Evolutionary conservation across 2,113 vertebrate genomes (phyloP).

Genomic region (Eulacestoma nigropectus): DNA sequence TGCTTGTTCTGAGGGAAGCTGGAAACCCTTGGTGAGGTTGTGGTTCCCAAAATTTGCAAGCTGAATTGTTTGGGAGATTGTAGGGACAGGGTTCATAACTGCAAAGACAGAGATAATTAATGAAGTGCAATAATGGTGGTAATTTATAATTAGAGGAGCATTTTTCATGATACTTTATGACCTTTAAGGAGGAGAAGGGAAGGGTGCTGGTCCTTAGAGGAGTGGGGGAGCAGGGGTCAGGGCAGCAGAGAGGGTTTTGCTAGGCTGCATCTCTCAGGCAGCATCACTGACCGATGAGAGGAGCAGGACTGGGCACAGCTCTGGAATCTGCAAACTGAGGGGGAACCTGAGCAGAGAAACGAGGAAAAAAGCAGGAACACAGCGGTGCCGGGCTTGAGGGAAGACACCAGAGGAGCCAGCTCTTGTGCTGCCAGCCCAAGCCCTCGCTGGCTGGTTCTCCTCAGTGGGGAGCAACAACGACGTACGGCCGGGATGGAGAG

Average conservation of each 20-base stretch:
- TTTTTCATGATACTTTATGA: neutral
- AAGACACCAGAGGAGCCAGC: neutral
- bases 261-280: neutral
- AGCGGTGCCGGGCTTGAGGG: neutral
- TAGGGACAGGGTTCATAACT: neutral
- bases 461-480: rapidly evolving
- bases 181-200: neutral
- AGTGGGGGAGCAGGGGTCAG: too few relatives aligned
- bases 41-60: neutral
- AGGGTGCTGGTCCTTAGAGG: neutral
- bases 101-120: neutral
- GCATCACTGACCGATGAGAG: rapidly evolving
- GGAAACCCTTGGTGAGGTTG: neutral
- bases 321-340: neutral
- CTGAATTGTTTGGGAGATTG: neutral
- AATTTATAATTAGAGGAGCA: neutral
- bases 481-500: neutral
- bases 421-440: neutral
- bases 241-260: neutral
- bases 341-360: neutral
- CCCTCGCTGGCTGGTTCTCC: neutral
- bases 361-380: neutral
- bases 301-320: neutral
- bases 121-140: neutral
- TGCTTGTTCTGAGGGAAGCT: neutral